Percentiles rank a stretch among this genome's conserved stretches.
These are phyloP conservation scores for Danaus melanippus DNA, from an alignment of 1,140 invertebrate genomes.

Conservation along the genomic window DNA sequence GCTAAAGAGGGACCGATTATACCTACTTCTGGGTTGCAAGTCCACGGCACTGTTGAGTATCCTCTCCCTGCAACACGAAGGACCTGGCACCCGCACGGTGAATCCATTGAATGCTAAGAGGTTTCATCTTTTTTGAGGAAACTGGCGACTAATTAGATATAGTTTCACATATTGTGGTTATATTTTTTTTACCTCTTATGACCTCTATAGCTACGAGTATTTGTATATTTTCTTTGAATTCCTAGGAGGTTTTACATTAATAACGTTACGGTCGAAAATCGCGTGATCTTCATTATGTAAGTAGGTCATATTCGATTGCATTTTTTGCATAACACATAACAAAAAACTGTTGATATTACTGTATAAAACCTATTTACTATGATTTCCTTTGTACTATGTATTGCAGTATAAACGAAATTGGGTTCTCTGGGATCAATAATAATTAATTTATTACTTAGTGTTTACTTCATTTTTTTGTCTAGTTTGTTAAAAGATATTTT, in stretches of 20 bases:
- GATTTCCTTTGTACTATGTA: conserved; percentile 33
- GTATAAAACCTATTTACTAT: conserved; percentile 43
- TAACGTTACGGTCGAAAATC: conserved; percentile 25
- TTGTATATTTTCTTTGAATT: too few species aligned
- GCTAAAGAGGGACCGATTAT: too few species aligned
- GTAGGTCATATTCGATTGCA: conserved; percentile 38
- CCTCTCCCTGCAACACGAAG: too few species aligned
- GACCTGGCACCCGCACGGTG: too few species aligned
- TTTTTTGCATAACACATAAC: conserved; percentile 62
- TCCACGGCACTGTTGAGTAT: too few species aligned
- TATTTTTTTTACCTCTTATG: conserved; percentile 14
- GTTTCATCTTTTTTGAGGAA: conserved; percentile 15
- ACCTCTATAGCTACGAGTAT: too few species aligned
- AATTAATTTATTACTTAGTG: conserved; percentile 37
- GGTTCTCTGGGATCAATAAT: conserved; percentile 30
- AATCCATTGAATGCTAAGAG: too few species aligned
- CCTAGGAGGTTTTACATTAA: too few species aligned
- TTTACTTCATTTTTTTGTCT: conserved; percentile 31
- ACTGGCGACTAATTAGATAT: conserved; percentile 31
- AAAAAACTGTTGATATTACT: conserved; percentile 57
- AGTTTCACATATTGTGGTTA: conserved; percentile 31
- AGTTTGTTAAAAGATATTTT: too few species aligned
- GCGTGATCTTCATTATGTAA: conserved; percentile 20
- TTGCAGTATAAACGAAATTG: conserved; percentile 30
- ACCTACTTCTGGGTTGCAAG: too few species aligned